These are phyloP conservation scores for Halictus quadricinctus DNA, from an alignment of 2,888 invertebrate genomes.

Conservation along the genomic window DNA sequence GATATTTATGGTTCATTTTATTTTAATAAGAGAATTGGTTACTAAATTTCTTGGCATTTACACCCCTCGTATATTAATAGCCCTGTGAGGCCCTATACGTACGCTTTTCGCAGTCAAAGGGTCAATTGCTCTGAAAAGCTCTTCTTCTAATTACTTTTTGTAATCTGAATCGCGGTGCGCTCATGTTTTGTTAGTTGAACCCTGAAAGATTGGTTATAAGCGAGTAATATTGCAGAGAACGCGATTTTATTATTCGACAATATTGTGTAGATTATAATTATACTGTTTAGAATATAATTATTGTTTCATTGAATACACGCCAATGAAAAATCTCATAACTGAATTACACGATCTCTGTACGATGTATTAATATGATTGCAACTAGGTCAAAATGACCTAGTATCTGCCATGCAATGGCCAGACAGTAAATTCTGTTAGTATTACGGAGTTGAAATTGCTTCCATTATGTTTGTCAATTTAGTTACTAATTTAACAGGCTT, in stretches of 20 bases:
- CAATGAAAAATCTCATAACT: background rate
- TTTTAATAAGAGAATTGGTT: background rate
- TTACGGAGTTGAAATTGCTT: conserved; percentile 9
- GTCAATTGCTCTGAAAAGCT: too few species aligned
- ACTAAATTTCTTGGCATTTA: background rate
- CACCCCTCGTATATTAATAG: background rate
- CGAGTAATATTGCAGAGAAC: background rate
- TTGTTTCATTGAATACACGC: too few species aligned
- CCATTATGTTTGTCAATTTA: conserved; percentile 12
- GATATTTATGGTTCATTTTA: background rate
- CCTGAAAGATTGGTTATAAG: background rate
- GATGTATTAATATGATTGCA: background rate
- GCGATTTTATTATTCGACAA: background rate
- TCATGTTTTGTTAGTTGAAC: background rate
- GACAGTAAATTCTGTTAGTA: conserved; percentile 5
- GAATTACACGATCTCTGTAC: background rate
- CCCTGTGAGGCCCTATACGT: background rate
- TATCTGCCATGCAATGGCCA: background rate
- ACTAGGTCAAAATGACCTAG: background rate
- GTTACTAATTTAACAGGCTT: conserved; percentile 2
- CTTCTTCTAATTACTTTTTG: background rate
- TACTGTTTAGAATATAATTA: background rate
- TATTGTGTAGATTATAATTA: background rate
- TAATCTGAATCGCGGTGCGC: background rate
- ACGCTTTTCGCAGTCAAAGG: background rate